Percentiles rank a stretch among this genome's conserved stretches.
Conservation (phyloP, 1,140 invertebrate genomes). For the Brachionus asplanchnoidis region DNA sequence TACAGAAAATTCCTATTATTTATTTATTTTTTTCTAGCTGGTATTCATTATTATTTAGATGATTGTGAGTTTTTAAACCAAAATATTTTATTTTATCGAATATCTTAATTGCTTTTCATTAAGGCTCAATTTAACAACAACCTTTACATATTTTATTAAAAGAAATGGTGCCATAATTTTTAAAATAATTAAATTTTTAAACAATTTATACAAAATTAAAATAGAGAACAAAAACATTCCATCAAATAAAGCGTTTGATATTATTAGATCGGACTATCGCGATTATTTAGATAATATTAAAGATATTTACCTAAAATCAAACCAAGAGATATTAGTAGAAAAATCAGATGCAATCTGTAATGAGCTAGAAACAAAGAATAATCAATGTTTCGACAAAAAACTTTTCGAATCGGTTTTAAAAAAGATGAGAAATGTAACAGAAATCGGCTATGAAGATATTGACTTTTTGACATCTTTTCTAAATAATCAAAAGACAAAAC, state of each 20-base stretch:
- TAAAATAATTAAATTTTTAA: neutral
- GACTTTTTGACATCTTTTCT: neutral
- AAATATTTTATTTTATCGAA: too few relatives aligned
- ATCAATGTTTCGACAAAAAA: neutral
- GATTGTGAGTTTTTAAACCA: too few relatives aligned
- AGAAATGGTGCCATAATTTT: too few relatives aligned
- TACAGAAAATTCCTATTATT: too few relatives aligned
- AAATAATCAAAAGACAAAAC: neutral
- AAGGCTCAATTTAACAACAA: too few relatives aligned
- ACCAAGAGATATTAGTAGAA: neutral
- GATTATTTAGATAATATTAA: slow-evolving; percentile 1
- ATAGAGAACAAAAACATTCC: slow-evolving; percentile 11
- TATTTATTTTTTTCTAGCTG: too few relatives aligned
- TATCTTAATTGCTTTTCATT: too few relatives aligned
- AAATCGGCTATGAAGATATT: neutral
- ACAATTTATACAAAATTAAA: neutral
- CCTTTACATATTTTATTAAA: too few relatives aligned
- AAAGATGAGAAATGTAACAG: neutral
- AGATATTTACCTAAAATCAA: neutral
- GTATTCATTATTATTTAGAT: too few relatives aligned
- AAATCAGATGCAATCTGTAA: neutral
- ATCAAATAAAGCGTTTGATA: slow-evolving; percentile 19
- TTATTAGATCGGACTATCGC: neutral
- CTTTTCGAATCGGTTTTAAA: neutral
- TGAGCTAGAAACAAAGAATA: neutral